These are phyloP conservation scores for Sebastes umbrosus DNA, from an alignment of 2,797 vertebrate species.

Conservation along the genomic window DNA sequence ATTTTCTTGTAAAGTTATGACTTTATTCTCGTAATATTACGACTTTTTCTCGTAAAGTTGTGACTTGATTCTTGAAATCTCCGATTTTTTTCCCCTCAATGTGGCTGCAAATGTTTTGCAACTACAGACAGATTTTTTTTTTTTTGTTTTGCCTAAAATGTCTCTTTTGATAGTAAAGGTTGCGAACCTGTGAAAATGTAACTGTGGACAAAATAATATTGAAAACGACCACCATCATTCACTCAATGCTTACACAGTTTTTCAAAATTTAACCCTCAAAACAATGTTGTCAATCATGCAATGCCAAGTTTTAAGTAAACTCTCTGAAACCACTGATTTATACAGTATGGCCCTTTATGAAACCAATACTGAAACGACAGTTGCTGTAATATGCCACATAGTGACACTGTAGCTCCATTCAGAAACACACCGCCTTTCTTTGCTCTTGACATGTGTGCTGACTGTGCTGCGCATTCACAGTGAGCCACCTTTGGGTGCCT, in stretches of 20 bases:
- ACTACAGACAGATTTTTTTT: no score
- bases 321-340: neutral
- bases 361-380: slow-evolving; percentile 7
- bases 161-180: no score
- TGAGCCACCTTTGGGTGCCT: neutral
- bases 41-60: no score
- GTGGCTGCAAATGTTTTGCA: no score
- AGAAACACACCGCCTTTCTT: neutral
- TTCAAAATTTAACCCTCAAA: neutral
- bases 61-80: no score
- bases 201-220: neutral
- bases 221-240: neutral
- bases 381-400: slow-evolving; percentile 32
- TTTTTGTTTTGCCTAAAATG: no score
- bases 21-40: no score
- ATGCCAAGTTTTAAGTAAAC: neutral
- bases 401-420: slow-evolving; percentile 37
- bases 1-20: no score
- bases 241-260: neutral
- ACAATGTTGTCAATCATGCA: neutral
- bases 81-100: no score
- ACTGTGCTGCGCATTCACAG: neutral
- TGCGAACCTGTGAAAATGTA: neutral
- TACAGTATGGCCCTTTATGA: neutral
- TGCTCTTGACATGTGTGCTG: neutral